phyloP scores from a whole-genome alignment of 2,113 vertebrate genomes.

The Porphyrio hochstetteri region DNA sequence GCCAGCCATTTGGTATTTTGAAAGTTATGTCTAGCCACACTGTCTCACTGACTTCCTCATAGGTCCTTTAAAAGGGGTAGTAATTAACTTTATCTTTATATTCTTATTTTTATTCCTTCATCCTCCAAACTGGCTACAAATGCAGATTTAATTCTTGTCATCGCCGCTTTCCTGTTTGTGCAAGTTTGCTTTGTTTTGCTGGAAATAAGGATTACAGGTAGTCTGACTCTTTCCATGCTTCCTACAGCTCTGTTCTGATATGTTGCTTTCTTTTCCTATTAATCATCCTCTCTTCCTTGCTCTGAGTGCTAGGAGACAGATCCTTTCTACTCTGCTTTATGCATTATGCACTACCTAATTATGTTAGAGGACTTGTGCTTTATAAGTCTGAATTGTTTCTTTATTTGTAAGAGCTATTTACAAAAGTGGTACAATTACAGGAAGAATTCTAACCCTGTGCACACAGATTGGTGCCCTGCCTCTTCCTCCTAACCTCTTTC shows the following conservation, averaged over 20 bases:
- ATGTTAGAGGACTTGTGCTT: background rate
- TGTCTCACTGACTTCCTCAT: constrained; percentile 24
- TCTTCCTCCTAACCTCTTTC: background rate
- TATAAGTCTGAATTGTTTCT: background rate
- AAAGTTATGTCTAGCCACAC: background rate
- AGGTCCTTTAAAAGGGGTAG: background rate
- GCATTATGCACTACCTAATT: background rate
- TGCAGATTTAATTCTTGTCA: background rate
- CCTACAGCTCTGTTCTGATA: background rate
- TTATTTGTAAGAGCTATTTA: background rate
- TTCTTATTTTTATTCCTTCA: background rate
- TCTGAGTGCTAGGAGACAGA: background rate
- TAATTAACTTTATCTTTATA: background rate
- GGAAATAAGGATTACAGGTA: background rate
- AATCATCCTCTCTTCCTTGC: background rate
- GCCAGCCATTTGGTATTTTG: background rate
- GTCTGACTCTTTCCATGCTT: background rate
- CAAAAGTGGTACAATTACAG: background rate
- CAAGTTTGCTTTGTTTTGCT: background rate
- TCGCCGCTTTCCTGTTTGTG: background rate
- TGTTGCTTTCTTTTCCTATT: background rate
- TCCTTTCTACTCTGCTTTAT: background rate
- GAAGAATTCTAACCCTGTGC: background rate
- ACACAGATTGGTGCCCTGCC: background rate
- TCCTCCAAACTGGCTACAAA: background rate